Evolutionary conservation across 2,113 vertebrate species (phyloP), one percentile per base, ranked within the genome.

Genomic region (Sardina pilchardus): DNA sequence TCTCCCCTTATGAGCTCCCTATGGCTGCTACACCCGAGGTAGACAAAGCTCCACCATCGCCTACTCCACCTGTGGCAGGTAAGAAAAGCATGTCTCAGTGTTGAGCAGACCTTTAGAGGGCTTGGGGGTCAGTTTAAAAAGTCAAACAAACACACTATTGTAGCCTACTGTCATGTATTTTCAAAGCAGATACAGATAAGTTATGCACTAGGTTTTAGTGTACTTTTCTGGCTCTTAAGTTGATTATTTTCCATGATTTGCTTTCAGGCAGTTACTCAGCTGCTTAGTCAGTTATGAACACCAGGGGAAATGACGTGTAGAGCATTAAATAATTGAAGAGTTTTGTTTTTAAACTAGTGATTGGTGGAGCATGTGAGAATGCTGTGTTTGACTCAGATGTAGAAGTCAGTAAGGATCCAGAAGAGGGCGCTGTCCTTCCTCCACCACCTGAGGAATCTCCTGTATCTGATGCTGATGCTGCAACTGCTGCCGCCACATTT

Each of bases 1-100:
- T 95, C 47, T 92, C 88, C 86, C 94, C 94, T 24, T 96, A 95
- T 85, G 95, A 95, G 91, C 6, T 94, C 88, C 94, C 94, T 80
- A 56, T 90, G 26, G 86, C 90, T 63, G 21, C 84, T 3, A 86
- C 86, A 53, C n/a, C 85, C 17, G 67, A 30, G 42, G 59, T 47
- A 88, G 80, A 87, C 86, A 43, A 83, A 4, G n/a, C 30, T 78
- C 12, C 71, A 16, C 80, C 78, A 26, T 84, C 21, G 59, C 48
- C 80, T 45, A 86, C 90, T 81, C 30, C 86, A 43, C 30, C 89
- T 44, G 85, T 84, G 34, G 44, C 89, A 92, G 94, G 95, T 95
- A 93, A 89, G 39, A 43, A n/a, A 85, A 71, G 34, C 26, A 78
- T 44, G 71, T 63, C 50, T 5, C 50, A 56, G 2, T 56, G 50